A percentile compares a stretch with the other conserved stretches of the same genome.
Evolutionary conservation across 2,888 invertebrate species (phyloP).

Genomic region (Drosophila fungiperda): DNA sequence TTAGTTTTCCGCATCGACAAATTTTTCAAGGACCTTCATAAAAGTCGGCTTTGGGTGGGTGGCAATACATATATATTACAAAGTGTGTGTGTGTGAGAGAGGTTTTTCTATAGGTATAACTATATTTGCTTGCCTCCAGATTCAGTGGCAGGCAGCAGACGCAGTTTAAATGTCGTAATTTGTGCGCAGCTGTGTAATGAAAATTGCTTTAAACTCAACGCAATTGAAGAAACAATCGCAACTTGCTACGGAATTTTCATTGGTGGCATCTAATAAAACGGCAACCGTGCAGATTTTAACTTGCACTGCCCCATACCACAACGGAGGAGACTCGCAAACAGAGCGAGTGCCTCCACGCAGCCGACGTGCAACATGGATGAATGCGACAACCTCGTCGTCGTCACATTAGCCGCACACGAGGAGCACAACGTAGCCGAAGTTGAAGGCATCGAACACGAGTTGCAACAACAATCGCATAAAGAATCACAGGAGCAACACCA

Average conservation of each 20-base stretch:
- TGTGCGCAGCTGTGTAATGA: slow-evolving; percentile 64
- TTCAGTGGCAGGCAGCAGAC: slow-evolving; percentile 4
- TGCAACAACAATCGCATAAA: slow-evolving; percentile 41
- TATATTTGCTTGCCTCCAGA: slow-evolving; percentile 4
- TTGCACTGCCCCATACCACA: slow-evolving; percentile 31
- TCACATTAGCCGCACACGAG: slow-evolving; percentile 84
- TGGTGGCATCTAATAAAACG: slow-evolving; percentile 48
- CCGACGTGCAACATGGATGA: slow-evolving; percentile 85
- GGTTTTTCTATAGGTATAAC: not conserved
- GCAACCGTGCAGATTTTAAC: slow-evolving; percentile 55
- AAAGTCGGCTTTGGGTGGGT: slow-evolving; percentile 33
- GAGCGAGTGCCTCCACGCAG: slow-evolving; percentile 76
- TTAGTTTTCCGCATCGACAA: slow-evolving; percentile 41
- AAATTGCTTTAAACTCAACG: slow-evolving; percentile 43
- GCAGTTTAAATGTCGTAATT: slow-evolving; percentile 72
- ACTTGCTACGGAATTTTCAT: slow-evolving; percentile 1
- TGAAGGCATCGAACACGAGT: slow-evolving; percentile 48
- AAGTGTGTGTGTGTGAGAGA: not conserved
- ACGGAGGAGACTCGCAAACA: slow-evolving; percentile 69
- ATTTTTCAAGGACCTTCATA: slow-evolving; percentile 74
- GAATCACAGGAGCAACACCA: slow-evolving; percentile 31
- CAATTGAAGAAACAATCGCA: slow-evolving; percentile 15
- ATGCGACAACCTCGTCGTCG: slow-evolving; percentile 85
- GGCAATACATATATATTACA: slow-evolving; percentile 1
- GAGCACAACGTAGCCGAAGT: slow-evolving; percentile 28